Base-by-base conservation (phyloP, 1,140 invertebrate genomes). In the Leptinotarsa defecta region DNA sequence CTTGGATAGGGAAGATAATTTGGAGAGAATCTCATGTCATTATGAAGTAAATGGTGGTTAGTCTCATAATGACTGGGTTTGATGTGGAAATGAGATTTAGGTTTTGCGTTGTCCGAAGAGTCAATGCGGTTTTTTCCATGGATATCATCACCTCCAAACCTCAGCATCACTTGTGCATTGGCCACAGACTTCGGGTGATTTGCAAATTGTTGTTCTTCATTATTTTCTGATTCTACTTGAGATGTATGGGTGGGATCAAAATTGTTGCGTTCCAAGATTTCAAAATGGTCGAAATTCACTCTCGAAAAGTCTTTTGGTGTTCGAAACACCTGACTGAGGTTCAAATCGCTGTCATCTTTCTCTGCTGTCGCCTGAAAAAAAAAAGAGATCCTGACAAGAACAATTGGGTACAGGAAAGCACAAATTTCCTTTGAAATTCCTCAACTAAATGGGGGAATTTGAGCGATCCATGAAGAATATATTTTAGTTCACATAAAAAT, bases 251-350 rank as follows among this genome's bases (percentile, higher is more conserved):
- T 27, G 24, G 13, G 62, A 11, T 77, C 61, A 34, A 81, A 80
- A 61, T 72, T 77, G 8, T 65, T 72, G 27, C 80, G 74, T 34
- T 81, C 80, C 22, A 79, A 65, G 0, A 81, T 63, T 67, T 81
- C 76, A 4, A 81, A 77, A 62, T 81, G 74, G 24, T 81, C 80
- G 34, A 79, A 81, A 52, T 80, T 80, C 43, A 77, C 67, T 76
- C 68, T 78, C 6, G 75, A 72, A 61, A 74, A 72, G 20, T 80
- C 78, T 72, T 74, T 75, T 48, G 80, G 80, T 3, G 80, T 81
- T n/a, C 75, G 71, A 24, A 79, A 81, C 20, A 79, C 73, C 11
- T 74, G 67, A n/a, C 48, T 65, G 3, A 81, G 67, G 70, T 78
- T 52, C 13, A 68, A 69, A 48, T 68, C 57, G 17, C 19, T 24